A percentile compares a stretch with the other conserved stretches of the same genome.
phyloP scores from a whole-genome alignment of 2,113 vertebrate species.

The Sitta europaea region DNA sequence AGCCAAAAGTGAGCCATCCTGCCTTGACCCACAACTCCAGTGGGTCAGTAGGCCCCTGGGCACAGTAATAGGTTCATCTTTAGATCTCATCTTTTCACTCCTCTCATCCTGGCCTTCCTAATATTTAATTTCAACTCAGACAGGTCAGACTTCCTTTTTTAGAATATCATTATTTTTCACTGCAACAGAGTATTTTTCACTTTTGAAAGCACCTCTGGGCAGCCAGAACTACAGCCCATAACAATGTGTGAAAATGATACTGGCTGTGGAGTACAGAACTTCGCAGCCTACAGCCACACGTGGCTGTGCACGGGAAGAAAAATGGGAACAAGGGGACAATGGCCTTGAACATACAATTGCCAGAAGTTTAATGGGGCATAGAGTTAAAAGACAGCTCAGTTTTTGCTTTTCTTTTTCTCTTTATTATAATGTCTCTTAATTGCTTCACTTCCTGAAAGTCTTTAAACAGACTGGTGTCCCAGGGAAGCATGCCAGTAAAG shows the following conservation, averaged over 20 bases:
- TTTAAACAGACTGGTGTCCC: background rate
- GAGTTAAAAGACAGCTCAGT: background rate
- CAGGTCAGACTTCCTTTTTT: background rate
- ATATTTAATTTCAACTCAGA: background rate
- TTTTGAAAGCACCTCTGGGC: background rate
- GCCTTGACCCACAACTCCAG: background rate
- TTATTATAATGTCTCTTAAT: background rate
- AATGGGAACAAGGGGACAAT: background rate
- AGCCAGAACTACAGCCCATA: background rate
- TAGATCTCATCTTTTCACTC: background rate
- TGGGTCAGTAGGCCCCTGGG: background rate
- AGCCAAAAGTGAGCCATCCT: background rate
- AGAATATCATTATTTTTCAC: background rate
- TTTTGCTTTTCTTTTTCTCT: background rate
- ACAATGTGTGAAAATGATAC: background rate
- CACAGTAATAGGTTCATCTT: background rate
- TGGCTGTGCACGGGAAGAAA: background rate
- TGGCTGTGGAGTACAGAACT: background rate
- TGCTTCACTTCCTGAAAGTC: background rate
- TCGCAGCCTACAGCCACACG: rapidly evolving
- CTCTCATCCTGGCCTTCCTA: background rate
- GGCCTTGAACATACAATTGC: background rate
- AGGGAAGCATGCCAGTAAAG: background rate
- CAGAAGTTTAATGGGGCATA: background rate
- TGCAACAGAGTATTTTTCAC: background rate